These are phyloP conservation scores for Tipula unca DNA, from an alignment of 2,888 invertebrate species.

Conservation along the genomic window DNA sequence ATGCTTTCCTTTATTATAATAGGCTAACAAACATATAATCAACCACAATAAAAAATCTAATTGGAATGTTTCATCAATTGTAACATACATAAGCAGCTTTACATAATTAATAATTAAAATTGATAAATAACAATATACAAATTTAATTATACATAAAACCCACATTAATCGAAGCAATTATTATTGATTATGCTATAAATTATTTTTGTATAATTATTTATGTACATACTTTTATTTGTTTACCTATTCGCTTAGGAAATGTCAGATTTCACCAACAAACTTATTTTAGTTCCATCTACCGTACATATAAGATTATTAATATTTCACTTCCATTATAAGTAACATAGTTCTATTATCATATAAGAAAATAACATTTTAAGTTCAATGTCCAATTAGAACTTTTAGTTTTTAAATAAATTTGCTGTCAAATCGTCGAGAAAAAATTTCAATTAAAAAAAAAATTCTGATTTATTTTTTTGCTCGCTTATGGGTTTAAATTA, in stretches of 20 bases:
- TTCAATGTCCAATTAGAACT: conserved; percentile 14
- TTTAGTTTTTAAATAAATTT: conserved; percentile 2
- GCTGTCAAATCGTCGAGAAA: not conserved
- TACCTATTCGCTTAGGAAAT: not conserved
- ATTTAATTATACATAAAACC: no score
- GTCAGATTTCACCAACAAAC: not conserved
- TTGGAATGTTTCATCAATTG: no score
- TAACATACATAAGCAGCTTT: no score
- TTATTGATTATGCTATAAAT: not conserved
- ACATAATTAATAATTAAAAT: no score
- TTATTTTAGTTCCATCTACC: not conserved
- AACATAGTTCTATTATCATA: not conserved
- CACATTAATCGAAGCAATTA: no score
- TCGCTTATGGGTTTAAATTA: not conserved
- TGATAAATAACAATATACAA: no score
- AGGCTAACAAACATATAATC: no score
- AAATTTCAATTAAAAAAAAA: not conserved
- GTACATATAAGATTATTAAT: not conserved
- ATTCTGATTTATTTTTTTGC: not conserved
- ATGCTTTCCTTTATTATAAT: no score
- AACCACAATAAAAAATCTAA: no score
- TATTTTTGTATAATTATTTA: not conserved
- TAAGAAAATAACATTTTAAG: not conserved
- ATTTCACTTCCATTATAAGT: not conserved
- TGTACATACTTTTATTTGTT: no score